Evolutionary conservation across 2,888 invertebrate species (phyloP), one percentile per base, ranked within the genome.

Genomic region (Lydus trimaculatus): DNA sequence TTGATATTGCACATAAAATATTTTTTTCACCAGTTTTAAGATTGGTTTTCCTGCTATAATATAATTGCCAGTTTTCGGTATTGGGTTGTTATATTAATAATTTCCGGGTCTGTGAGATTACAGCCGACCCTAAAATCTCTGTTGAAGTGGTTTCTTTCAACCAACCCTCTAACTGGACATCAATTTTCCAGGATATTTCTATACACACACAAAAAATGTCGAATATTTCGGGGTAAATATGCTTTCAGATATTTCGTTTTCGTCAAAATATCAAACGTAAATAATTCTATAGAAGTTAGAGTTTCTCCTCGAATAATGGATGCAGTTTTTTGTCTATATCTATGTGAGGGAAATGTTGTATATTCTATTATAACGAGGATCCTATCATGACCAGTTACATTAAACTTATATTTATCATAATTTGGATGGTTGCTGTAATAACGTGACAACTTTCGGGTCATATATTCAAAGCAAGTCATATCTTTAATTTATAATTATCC

Each of bases 111-210:
- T 28, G 15, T 28, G 28, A 25, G 15, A 70, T 70, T 67, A 67
- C 64, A 36, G 67, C 66, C 59, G 43, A 43, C 64, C 67, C 70
- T 70, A 70, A 70, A 70, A 67, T 67, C 70, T 70, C 64, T 60
- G 67, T 23, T 67, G 63, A 70, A 70, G 67, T 65, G 70, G 67
- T 67, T 70, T 70, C 63, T 67, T 70, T 66, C 66, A 67, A 43
- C 60, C 61, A 65, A 64, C 61, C 69, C 52, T 65, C 61, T 52
- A 52, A 63, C 28, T 56, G 39, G 33, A 63, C 69, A 69, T 65
- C 65, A 69, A 69, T 69, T 68, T 52, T 64, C n/a, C 23, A 15
- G 25, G 23, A 52, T n/a, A 39, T 25, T 33, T 58, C 64, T 31
- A 61, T 58, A 61, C 64, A 67, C 60, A 66, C 20, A n/a, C 39